Conservation (phyloP, 2,113 vertebrate genomes). For the Caloenas nicobarica region DNA sequence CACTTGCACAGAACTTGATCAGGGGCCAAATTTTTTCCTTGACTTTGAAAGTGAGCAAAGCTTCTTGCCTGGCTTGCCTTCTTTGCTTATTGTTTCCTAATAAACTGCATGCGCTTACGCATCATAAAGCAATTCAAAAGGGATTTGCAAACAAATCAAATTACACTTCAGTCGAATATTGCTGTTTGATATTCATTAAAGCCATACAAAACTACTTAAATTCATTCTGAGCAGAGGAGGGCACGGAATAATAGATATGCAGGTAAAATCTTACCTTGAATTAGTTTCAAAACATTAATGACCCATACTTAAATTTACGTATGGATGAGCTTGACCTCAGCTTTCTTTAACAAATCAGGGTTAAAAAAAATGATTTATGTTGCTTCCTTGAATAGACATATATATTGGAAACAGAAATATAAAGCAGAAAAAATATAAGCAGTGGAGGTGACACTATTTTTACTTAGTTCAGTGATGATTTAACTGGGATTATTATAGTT, state of each 20-base stretch:
- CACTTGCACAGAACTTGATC: slow-evolving; percentile 92
- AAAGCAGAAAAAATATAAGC: not conserved
- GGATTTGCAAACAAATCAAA: slow-evolving; percentile 68
- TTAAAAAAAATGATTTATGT: not conserved
- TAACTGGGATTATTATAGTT: not conserved
- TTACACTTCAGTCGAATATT: slow-evolving; percentile 27
- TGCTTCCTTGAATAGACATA: not conserved
- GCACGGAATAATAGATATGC: not conserved
- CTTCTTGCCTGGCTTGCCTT: slow-evolving; percentile 76
- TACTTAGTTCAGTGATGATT: not conserved
- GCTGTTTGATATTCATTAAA: not conserved
- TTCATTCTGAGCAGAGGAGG: not conserved
- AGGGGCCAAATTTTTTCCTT: slow-evolving; percentile 95
- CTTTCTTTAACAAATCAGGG: not conserved
- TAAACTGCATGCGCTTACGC: slow-evolving; percentile 38
- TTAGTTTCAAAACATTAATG: not conserved
- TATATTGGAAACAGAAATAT: not conserved
- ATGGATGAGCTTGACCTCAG: not conserved
- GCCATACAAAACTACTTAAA: not conserved
- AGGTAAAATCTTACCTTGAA: not conserved
- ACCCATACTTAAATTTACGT: not conserved
- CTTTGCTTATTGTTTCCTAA: slow-evolving; percentile 65
- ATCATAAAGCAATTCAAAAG: slow-evolving; percentile 56
- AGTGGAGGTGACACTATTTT: not conserved
- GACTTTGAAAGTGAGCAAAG: slow-evolving; percentile 92